Evolutionary conservation across 2,113 vertebrate genomes (phyloP), one percentile per base, ranked within the genome.

Genomic region (Uria lomvia): DNA sequence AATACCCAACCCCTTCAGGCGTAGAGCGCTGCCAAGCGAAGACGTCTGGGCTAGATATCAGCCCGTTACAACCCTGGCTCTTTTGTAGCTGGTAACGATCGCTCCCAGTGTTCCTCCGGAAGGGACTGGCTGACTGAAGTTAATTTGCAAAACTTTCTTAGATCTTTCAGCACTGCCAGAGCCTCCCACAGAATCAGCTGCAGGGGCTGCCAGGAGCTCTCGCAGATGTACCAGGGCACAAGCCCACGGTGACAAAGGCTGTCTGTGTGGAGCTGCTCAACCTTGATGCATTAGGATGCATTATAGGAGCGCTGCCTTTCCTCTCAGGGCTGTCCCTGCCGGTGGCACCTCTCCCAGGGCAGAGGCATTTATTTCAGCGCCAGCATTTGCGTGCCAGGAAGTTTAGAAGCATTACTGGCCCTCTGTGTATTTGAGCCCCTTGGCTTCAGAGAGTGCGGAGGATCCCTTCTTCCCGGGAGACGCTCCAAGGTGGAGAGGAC

Each of bases 201-300:
- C 63, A 11, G 72, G 82, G 62, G 78, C 90, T 97, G 96, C 93
- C 96, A 74, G 96, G 67, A 96, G 65, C 5, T 43, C 96, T 94
- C 45, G 38, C 88, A 95, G 96, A 92, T 77, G 88, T 53, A 66
- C 62, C 59, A 11, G 3, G 12, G 58, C n/a, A 49, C 62, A 7
- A 76, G 90, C 27, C 60, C 38, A 11, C 5, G 27, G 53, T 26
- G 63, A 97, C 97, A 96, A 92, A 97, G 94, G 80, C 86, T 11
- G 73, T 32, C 95, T 94, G 89, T 96, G 94, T 75, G 50, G 90
- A 92, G 81, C 80, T 52, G 94, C 73, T 68, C 75, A 49, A 18
- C 52, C 88, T 15, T 11, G 45, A 29, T 27, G 83, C 92, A 86
- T 95, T 89, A 89, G 97, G 93, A 97, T 93, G 96, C 76, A 5